Percentiles rank a stretch among this genome's conserved stretches.
These are phyloP conservation scores for Pteropus rufus DNA, from an alignment of 2,797 vertebrate species.

Conservation along the genomic window DNA sequence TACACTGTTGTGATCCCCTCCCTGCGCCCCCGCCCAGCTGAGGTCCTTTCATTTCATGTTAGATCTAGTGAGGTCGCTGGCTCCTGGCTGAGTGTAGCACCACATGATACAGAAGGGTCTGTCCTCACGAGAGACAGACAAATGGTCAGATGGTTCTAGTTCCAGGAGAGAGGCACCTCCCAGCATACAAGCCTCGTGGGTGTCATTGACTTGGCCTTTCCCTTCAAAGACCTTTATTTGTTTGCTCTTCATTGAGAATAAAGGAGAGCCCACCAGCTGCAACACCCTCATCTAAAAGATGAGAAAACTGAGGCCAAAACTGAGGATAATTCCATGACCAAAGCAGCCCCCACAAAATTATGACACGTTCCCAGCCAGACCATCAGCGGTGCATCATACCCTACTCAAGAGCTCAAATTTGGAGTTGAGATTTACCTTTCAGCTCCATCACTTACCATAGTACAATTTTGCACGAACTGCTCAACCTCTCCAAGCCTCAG, in stretches of 20 bases:
- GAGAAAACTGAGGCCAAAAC: neutral
- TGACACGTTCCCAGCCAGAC: neutral
- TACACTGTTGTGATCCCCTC: neutral
- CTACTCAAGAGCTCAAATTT: neutral
- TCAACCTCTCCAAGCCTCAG: neutral
- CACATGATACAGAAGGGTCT: neutral
- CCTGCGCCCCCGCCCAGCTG: neutral
- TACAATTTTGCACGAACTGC: too few relatives aligned
- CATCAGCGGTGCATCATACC: too few relatives aligned
- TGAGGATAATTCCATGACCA: neutral
- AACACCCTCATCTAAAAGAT: neutral
- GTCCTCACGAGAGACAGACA: neutral
- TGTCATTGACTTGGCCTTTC: neutral
- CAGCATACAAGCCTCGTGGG: neutral
- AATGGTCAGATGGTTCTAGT: neutral
- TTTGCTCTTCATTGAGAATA: neutral
- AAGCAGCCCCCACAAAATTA: neutral
- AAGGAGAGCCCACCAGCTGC: neutral
- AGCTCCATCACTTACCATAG: neutral
- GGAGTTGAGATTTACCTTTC: neutral
- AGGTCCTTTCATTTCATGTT: neutral
- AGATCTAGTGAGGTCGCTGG: neutral
- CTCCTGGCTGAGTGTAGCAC: neutral
- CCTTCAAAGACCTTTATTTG: neutral
- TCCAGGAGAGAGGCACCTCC: neutral